phyloP scores from a whole-genome alignment of 2,113 vertebrate species.

The Centrocercus urophasianus region DNA sequence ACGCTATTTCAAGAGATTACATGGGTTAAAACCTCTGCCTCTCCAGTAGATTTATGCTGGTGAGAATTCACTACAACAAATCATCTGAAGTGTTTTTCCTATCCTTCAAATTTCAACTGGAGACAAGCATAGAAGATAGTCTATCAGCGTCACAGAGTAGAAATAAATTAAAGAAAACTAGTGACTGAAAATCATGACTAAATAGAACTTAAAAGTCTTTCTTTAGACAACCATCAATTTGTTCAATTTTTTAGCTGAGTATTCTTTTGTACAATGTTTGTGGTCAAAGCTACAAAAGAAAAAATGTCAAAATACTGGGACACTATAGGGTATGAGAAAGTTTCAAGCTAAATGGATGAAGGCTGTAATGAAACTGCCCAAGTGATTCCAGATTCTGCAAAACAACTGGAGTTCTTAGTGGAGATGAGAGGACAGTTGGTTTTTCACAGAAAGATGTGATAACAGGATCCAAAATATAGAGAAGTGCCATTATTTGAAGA shows the following conservation, averaged over 20 bases:
- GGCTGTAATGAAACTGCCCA: neutral
- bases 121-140: neutral
- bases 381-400: neutral
- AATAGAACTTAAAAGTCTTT: neutral
- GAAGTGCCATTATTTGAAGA: neutral
- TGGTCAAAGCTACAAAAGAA: neutral
- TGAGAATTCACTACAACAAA: neutral
- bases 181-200: neutral
- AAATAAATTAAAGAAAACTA: neutral
- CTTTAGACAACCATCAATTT: neutral
- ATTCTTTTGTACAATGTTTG: neutral
- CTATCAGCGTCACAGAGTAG: neutral
- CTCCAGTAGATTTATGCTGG: neutral
- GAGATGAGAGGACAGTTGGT: neutral
- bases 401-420: neutral
- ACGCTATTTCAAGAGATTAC: neutral
- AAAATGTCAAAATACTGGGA: neutral
- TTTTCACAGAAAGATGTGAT: neutral
- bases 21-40: neutral
- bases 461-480: neutral
- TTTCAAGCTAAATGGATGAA: neutral
- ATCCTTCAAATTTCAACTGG: neutral
- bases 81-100: neutral
- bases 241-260: neutral
- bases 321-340: neutral